Percentiles rank a stretch among this genome's conserved stretches.
Evolutionary conservation across 2,888 invertebrate species (phyloP).

Genomic region (Cremastinae sp.): DNA sequence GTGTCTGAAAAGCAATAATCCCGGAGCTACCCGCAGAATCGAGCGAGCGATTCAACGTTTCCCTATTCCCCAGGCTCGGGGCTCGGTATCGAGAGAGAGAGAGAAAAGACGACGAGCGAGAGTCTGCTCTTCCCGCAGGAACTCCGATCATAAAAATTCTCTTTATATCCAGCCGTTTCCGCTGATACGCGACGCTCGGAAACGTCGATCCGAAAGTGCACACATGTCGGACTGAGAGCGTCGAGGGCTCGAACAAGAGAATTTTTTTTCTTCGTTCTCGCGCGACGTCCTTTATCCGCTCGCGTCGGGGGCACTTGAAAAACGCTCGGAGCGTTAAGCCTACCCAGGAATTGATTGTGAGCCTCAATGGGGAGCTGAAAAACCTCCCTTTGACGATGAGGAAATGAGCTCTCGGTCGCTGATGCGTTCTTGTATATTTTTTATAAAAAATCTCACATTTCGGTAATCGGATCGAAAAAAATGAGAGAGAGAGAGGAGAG

Average conservation of each 20-base stretch:
- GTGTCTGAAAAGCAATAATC: conserved; percentile 54
- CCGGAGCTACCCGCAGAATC: conserved; percentile 28
- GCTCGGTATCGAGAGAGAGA: not conserved
- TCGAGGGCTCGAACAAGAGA: not conserved
- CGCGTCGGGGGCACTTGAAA: conserved; percentile 36
- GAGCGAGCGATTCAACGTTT: conserved; percentile 49
- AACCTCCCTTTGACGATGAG: conserved; percentile 10
- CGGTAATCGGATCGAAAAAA: not conserved
- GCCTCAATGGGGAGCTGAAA: conserved; percentile 6
- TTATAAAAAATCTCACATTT: no score
- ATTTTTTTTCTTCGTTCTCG: not conserved
- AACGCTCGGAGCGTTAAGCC: conserved; percentile 6
- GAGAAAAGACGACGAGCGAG: conserved; percentile 20
- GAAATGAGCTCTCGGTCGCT: no score
- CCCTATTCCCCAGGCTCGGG: conserved; percentile 33
- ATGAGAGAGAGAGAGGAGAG: conserved; percentile 8
- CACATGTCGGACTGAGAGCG: conserved; percentile 20
- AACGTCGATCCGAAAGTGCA: conserved; percentile 20
- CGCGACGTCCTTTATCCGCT: conserved; percentile 47
- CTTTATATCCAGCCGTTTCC: conserved; percentile 48
- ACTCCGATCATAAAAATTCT: conserved; percentile 59
- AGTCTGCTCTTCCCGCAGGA: conserved; percentile 10
- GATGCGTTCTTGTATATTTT: no score
- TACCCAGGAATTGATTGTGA: conserved; percentile 14
- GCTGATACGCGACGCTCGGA: conserved; percentile 31